Conservation (phyloP, 2,888 invertebrate genomes). For the Nomada fucata region DNA sequence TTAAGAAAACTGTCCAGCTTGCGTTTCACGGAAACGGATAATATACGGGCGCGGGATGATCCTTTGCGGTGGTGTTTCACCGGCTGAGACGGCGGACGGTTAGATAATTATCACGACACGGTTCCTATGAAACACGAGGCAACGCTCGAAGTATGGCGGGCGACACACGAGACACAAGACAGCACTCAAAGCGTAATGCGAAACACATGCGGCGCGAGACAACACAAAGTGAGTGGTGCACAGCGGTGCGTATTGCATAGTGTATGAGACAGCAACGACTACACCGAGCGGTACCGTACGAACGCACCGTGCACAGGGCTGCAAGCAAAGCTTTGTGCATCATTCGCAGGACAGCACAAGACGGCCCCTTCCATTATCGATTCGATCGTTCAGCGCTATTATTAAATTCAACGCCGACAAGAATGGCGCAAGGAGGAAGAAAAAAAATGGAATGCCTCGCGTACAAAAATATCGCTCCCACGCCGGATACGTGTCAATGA, state of each 20-base stretch:
- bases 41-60: neutral
- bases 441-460: neutral
- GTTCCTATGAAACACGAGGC: slow-evolving; percentile 8
- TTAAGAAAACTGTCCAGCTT: slow-evolving; percentile 27
- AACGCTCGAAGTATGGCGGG: neutral
- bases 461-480: neutral
- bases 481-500: too few species aligned
- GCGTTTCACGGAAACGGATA: neutral
- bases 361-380: slow-evolving; percentile 3
- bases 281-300: neutral
- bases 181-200: slow-evolving; percentile 13
- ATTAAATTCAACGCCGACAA: neutral
- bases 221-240: slow-evolving; percentile 14
- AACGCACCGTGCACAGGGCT: neutral
- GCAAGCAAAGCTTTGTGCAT: slow-evolving; percentile 6
- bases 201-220: slow-evolving; percentile 10
- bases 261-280: slow-evolving; percentile 17
- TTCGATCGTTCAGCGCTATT: neutral
- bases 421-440: neutral
- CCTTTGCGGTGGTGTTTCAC: neutral
- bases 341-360: neutral
- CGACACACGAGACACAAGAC: slow-evolving; percentile 16
- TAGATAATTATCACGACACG: slow-evolving; percentile 5
- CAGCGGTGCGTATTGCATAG: slow-evolving; percentile 11
- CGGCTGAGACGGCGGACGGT: neutral